Evolutionary conservation across 2,888 invertebrate genomes (phyloP).

Genomic region (Lysandra bellargus): DNA sequence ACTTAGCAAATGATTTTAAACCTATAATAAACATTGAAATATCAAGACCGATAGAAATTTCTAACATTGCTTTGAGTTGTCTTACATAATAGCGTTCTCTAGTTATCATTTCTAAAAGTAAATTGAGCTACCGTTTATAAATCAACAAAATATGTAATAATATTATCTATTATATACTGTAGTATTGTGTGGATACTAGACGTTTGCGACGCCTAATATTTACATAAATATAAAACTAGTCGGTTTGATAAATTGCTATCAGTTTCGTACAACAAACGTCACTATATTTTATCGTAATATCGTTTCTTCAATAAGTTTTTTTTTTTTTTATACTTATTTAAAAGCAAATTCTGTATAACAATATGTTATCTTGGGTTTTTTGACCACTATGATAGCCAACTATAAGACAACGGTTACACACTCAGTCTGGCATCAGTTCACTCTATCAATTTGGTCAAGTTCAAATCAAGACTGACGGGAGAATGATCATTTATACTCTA

Average conservation of each 20-base stretch:
- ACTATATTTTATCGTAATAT: background rate
- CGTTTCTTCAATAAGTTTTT: background rate
- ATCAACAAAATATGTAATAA: background rate
- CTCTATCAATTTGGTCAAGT: background rate
- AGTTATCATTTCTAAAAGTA: slow-evolving; percentile 1
- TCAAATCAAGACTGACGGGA: too few relatives aligned
- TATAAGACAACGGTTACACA: background rate
- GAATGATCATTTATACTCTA: too few relatives aligned
- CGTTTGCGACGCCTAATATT: background rate
- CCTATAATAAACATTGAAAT: background rate
- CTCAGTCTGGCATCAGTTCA: background rate
- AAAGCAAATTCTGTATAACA: background rate
- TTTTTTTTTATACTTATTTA: background rate
- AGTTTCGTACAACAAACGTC: background rate
- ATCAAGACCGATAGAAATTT: background rate
- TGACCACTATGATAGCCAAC: background rate
- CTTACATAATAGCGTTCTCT: background rate
- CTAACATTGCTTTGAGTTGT: background rate
- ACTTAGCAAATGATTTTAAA: background rate
- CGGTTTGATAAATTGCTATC: slow-evolving; percentile 7
- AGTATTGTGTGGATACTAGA: background rate
- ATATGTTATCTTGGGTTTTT: background rate
- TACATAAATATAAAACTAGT: background rate
- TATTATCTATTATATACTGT: background rate
- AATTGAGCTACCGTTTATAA: background rate